Evolutionary conservation across 2,797 vertebrate species (phyloP).

Genomic region (Xyrichtys novacula): DNA sequence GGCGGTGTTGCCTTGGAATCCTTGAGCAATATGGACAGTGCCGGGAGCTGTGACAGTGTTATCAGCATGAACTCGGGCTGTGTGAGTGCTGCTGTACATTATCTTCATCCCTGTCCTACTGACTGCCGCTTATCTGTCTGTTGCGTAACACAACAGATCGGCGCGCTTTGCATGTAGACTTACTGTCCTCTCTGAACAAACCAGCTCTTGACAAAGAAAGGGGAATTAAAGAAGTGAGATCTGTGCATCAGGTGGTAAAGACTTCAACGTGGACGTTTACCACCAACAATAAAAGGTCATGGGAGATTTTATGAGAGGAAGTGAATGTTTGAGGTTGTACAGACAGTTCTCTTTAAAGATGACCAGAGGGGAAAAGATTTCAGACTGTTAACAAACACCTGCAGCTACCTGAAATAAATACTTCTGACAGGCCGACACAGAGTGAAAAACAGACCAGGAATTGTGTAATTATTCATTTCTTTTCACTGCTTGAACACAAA

Average conservation of each 20-base stretch:
- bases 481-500: conserved; percentile 44
- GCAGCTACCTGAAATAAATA: conserved; percentile 33
- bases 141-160: background rate
- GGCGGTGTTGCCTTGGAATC: conserved; percentile 84
- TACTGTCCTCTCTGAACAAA: background rate
- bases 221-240: conserved; percentile 21
- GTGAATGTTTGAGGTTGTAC: conserved; percentile 22
- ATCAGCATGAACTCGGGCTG: conserved; percentile 87
- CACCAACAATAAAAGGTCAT: background rate
- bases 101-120: conserved; percentile 6
- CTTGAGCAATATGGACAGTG: conserved; percentile 79
- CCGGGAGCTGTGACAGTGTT: conserved; percentile 91
- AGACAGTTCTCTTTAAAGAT: conserved; percentile 15
- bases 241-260: background rate
- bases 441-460: conserved; percentile 16
- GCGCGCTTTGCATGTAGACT: background rate
- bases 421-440: conserved; percentile 28
- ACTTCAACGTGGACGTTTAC: background rate
- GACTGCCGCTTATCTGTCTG: conserved; percentile 1
- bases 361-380: conserved; percentile 16
- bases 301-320: conserved; percentile 13
- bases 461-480: conserved; percentile 41
- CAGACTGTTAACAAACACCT: conserved; percentile 23
- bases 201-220: background rate
- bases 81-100: conserved; percentile 73